phyloP scores from a whole-genome alignment of 2,888 invertebrate genomes.

The Lissonota sp. region DNA sequence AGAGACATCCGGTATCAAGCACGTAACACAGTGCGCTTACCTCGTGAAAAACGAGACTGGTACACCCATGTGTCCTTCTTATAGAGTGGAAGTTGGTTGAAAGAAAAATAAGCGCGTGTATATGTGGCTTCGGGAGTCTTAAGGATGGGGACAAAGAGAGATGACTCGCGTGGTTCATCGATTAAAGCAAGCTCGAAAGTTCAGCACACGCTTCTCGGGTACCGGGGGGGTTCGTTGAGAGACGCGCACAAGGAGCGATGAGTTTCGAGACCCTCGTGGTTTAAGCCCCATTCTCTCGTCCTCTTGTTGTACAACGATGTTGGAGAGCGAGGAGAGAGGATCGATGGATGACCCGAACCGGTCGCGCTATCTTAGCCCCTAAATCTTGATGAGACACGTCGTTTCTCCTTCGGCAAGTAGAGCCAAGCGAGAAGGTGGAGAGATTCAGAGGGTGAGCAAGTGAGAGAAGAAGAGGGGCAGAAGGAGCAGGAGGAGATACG shows the following conservation, averaged over 20 bases:
- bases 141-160: constrained; percentile 34
- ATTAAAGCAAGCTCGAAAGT: constrained; percentile 56
- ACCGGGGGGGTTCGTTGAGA: constrained; percentile 43
- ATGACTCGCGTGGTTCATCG: constrained; percentile 57
- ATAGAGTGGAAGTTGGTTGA: constrained; percentile 21
- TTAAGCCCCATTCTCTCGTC: constrained; percentile 43
- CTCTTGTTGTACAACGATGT: constrained; percentile 21
- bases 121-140: too few relatives aligned
- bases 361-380: constrained; percentile 61
- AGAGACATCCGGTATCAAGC: constrained; percentile 39
- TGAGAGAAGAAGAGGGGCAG: neutral
- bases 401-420: constrained; percentile 54
- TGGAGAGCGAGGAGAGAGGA: constrained; percentile 48
- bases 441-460: too few relatives aligned
- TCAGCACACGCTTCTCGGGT: constrained; percentile 42
- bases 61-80: neutral
- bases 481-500: constrained; percentile 16
- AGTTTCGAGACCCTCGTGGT: constrained; percentile 29
- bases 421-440: neutral
- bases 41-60: neutral
- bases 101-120: constrained; percentile 11
- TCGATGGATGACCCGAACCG: constrained; percentile 64
- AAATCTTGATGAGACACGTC: constrained; percentile 67
- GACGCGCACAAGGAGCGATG: constrained; percentile 12
- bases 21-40: constrained; percentile 30